Evolutionary conservation across 1,140 invertebrate genomes (phyloP), one percentile per base, ranked within the genome.

Genomic region (Cheumatopsyche charites): DNA sequence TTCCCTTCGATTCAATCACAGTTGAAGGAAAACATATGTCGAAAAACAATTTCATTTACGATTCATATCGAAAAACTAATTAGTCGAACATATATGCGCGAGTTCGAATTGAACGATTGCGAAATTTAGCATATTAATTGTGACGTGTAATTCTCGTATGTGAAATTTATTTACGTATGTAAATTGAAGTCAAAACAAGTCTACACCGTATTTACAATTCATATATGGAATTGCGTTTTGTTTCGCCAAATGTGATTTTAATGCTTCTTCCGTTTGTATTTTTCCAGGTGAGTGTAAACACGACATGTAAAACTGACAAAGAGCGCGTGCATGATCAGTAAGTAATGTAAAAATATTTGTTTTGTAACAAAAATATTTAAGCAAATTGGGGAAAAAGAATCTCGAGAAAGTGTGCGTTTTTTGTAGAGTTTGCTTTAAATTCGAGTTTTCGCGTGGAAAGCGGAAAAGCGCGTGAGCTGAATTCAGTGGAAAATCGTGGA

Each of bases 121-220:
- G 55, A 58, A 58, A 58, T 58, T 25, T 26, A 58, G 21, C 55
- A 58, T 58, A 25, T 58, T 26, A 58, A 58, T 58, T 58, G 19
- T 58, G 55, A 58, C 55, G 2, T 36, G 21, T 58, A 58, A 58
- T 58, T 58, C 21, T 19, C 55, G 23, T 23, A 21, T 25, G 55
- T 25, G 55, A 58, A 58, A 58, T 58, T 19, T 25, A 58, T 58
- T 58, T 58, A 58, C 55, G 25, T 58, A 58, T 25, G 55, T 58
- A 58, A 58, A 58, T 58, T 4, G 55, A 19, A 58, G 19, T 58
- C 55, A 58, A 52, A 52, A 52, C 49, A 52, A 52, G 23, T 52
- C 49, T 52, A n/a, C n/a, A n/a, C n/a, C 29, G 29, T 36, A 36
- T 36, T 3, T 36, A 36, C 25, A 12, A 58, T 58, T 58, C 7